Conservation (phyloP, 1,140 invertebrate species). For the Solenopsis invicta region DNA sequence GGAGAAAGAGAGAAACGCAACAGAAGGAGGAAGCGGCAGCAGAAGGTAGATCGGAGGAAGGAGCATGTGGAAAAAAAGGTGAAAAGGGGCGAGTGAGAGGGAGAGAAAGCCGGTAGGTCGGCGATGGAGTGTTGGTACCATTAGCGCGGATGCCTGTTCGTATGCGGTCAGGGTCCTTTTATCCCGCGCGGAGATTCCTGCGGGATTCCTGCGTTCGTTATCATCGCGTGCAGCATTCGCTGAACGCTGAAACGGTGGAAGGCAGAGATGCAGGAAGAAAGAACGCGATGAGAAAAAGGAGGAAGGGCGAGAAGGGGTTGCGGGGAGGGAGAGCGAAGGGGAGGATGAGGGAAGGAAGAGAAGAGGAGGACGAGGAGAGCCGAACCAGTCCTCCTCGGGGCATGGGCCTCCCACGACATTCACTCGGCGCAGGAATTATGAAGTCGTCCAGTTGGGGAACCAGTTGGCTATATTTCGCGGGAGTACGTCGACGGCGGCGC, state of each 20-base stretch:
- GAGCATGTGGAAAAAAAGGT: constrained; percentile 47
- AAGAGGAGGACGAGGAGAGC: constrained; percentile 41
- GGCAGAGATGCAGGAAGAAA: constrained; percentile 65
- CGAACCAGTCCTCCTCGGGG: constrained; percentile 73
- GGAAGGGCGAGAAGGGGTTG: background rate
- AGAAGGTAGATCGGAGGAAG: constrained; percentile 6
- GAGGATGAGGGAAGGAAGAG: background rate
- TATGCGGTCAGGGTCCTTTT: constrained; percentile 81
- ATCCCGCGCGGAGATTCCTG: constrained; percentile 82
- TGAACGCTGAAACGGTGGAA: constrained; percentile 65
- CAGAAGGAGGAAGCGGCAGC: constrained; percentile 17
- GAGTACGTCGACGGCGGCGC: constrained; percentile 68
- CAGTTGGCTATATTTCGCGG: constrained; percentile 80
- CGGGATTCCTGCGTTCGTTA: constrained; percentile 82
- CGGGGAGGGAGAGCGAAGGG: no score
- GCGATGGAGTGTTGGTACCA: constrained; percentile 84
- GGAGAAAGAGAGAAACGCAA: constrained; percentile 25
- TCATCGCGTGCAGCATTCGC: constrained; percentile 79
- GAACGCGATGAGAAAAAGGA: constrained; percentile 71
- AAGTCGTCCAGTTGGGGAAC: constrained; percentile 81
- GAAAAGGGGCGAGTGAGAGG: constrained; percentile 26
- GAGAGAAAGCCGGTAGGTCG: constrained; percentile 69
- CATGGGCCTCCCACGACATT: constrained; percentile 82
- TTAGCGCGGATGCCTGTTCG: constrained; percentile 84
- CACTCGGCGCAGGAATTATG: constrained; percentile 80